These are phyloP conservation scores for Tachypleus tridentatus DNA, from an alignment of 1,140 invertebrate species.

Conservation along the genomic window DNA sequence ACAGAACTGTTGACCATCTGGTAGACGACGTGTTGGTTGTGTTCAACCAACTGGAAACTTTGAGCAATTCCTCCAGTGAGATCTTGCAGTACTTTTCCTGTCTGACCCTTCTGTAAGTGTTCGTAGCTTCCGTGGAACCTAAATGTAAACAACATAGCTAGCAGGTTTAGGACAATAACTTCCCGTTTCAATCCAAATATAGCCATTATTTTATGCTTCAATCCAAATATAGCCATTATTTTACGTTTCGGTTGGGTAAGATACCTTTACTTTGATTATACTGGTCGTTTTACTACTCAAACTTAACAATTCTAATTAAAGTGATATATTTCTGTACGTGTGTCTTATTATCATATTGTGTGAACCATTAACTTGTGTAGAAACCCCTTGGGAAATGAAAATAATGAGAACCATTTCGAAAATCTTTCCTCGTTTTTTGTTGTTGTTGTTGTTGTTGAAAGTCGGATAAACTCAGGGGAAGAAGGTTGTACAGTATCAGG, in stretches of 20 bases:
- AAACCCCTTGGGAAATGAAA: no score
- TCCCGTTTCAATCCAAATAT: neutral
- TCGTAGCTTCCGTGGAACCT: constrained; percentile 64
- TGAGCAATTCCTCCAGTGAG: constrained; percentile 65
- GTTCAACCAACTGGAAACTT: constrained; percentile 49
- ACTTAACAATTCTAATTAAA: no score
- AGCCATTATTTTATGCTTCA: neutral
- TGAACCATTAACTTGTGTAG: no score
- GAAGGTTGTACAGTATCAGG: no score
- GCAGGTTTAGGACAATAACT: no score
- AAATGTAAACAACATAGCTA: constrained; percentile 19
- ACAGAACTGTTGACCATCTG: constrained; percentile 57
- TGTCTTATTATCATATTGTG: no score
- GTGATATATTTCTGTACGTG: no score
- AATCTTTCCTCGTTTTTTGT: no score
- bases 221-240: neutral
- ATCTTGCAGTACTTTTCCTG: constrained; percentile 57
- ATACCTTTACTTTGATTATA: neutral
- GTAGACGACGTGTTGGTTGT: constrained; percentile 50
- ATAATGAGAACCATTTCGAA: no score
- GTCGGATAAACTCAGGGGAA: no score
- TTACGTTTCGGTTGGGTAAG: neutral
- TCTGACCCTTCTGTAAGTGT: constrained; percentile 44
- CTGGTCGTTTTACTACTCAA: no score
- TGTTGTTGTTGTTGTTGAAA: no score